phyloP scores from a whole-genome alignment of 2,888 invertebrate species.

The Dicycla oo region DNA sequence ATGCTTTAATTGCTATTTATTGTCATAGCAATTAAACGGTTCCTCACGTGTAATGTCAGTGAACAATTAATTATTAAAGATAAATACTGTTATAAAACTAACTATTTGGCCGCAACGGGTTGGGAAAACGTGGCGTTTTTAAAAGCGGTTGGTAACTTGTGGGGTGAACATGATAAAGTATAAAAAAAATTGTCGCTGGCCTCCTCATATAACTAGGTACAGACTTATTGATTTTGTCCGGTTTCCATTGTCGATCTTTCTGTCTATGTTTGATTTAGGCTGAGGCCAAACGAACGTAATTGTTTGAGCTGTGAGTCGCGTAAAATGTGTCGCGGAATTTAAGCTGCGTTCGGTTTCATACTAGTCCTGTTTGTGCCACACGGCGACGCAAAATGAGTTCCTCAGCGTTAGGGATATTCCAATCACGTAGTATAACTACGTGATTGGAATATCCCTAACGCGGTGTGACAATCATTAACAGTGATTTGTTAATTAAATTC shows the following conservation, averaged over 20 bases:
- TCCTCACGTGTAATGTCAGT: slow-evolving; percentile 49
- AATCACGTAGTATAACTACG: no score
- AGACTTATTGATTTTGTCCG: no score
- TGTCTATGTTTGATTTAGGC: slow-evolving; percentile 4
- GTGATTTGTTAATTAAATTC: slow-evolving; percentile 3
- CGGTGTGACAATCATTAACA: slow-evolving; percentile 17
- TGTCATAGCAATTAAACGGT: slow-evolving; percentile 54
- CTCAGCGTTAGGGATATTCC: slow-evolving; percentile 10
- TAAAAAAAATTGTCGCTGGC: background rate
- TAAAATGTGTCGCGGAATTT: no score
- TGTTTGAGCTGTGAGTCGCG: no score
- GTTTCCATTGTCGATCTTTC: background rate
- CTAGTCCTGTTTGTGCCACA: no score
- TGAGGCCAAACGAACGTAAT: no score
- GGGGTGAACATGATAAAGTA: no score
- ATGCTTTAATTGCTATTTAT: slow-evolving; percentile 55
- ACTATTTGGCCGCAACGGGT: slow-evolving; percentile 14
- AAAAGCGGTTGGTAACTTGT: background rate
- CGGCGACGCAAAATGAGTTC: no score
- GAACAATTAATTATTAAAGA: slow-evolving; percentile 53
- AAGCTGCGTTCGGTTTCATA: no score
- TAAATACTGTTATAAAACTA: slow-evolving; percentile 52
- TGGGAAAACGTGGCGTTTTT: background rate
- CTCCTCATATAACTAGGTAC: no score
- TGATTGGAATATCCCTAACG: no score